phyloP scores from a whole-genome alignment of 2,888 invertebrate genomes.

The Diarsia rubi region DNA sequence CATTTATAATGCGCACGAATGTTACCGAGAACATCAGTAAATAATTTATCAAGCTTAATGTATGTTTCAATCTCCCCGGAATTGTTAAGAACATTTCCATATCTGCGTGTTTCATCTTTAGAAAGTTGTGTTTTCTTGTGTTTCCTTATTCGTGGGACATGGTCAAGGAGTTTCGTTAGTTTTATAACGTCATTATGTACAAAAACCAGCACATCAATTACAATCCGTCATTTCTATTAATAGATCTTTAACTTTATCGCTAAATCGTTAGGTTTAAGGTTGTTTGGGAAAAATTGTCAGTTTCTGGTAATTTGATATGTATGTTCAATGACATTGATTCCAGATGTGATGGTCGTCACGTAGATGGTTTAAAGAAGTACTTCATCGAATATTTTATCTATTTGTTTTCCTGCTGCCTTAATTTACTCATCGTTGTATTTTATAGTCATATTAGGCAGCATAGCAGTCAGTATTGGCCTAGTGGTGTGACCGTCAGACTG shows the following conservation, averaged over 20 bases:
- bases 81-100: conserved; percentile 51
- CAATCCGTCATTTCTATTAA: too few species aligned
- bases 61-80: conserved; percentile 55
- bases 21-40: conserved; percentile 57
- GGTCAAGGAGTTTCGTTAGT: background rate
- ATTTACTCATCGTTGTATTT: conserved; percentile 5
- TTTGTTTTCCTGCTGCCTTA: conserved; percentile 6
- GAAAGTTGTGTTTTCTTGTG: conserved; percentile 47
- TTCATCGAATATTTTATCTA: conserved; percentile 3
- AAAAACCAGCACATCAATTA: too few species aligned
- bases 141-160: conserved; percentile 35
- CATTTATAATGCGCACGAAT: conserved; percentile 56
- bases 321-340: conserved; percentile 3
- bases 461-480: too few species aligned
- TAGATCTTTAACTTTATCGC: too few species aligned
- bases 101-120: conserved; percentile 58
- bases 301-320: too few species aligned
- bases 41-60: conserved; percentile 64
- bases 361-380: background rate
- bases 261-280: background rate
- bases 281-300: too few species aligned
- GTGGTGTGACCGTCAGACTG: too few species aligned
- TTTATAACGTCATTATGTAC: conserved; percentile 1
- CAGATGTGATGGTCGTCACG: conserved; percentile 8
- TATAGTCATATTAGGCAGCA: background rate